These are phyloP conservation scores for Oeneis ivallda DNA, from an alignment of 2,888 invertebrate species.

Conservation along the genomic window DNA sequence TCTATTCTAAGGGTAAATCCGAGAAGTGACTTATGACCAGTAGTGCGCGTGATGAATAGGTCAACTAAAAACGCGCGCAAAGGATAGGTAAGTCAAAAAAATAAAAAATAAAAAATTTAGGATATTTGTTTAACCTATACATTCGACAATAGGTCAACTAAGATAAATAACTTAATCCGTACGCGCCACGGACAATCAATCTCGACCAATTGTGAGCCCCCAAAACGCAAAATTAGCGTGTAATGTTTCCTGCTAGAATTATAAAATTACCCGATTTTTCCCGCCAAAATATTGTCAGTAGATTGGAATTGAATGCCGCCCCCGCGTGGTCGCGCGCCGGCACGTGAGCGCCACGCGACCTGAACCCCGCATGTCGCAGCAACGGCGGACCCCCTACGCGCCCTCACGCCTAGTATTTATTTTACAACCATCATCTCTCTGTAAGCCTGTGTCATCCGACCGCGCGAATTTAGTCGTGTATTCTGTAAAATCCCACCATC, in stretches of 20 bases:
- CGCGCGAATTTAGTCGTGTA: slow-evolving; percentile 51
- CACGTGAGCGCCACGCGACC: slow-evolving; percentile 55
- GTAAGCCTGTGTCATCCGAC: slow-evolving; percentile 68
- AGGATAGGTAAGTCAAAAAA: too few relatives aligned
- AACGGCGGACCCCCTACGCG: slow-evolving; percentile 30
- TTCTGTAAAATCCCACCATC: neutral
- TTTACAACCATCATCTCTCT: slow-evolving; percentile 74
- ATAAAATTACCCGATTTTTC: slow-evolving; percentile 66
- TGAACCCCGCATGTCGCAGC: slow-evolving; percentile 36
- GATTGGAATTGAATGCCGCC: slow-evolving; percentile 42
- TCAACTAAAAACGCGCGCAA: too few relatives aligned
- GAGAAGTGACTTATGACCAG: too few relatives aligned
- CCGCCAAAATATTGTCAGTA: slow-evolving; percentile 58
- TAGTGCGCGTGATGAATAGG: too few relatives aligned
- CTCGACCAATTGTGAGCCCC: slow-evolving; percentile 48
- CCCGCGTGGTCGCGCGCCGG: slow-evolving; percentile 40
- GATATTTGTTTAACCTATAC: neutral
- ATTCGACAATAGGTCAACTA: slow-evolving; percentile 11
- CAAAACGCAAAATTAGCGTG: slow-evolving; percentile 79
- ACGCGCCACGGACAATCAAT: slow-evolving; percentile 69
- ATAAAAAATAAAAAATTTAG: neutral
- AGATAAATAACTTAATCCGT: slow-evolving; percentile 55
- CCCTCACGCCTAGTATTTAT: slow-evolving; percentile 63
- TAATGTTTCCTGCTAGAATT: slow-evolving; percentile 78
- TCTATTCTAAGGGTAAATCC: too few relatives aligned